Base-by-base conservation (phyloP, 1,140 invertebrate genomes). In the Choristoneura fumiferana region DNA sequence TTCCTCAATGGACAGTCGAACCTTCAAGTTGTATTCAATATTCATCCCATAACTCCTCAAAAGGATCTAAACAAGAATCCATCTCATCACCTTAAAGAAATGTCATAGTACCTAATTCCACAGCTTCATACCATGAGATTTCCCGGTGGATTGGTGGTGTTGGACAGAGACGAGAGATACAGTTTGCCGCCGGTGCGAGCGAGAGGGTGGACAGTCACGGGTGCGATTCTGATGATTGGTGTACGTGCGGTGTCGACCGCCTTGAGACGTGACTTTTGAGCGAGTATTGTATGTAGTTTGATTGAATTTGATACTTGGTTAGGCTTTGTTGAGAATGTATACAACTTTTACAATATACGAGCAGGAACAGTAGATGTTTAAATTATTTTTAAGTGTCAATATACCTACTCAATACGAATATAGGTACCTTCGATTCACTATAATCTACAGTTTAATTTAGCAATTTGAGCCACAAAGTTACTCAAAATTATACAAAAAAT, bases 21-120 rank as follows among this genome's bases (percentile, higher is more conserved):
- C 13, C 15, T 43, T 4, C 3, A 10, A 43, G 18, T 5, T 17
- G 17, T 49, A 13, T 49, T 49, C 43, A 49, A 33, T 49, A 49
- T 49, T 43, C 55, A 15, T 14, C 13, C 39, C 55, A 10, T 33
- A 57, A 29, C 37, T 22, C 13, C 35, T 22, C 58, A 61, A 62
- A 66, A 52, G 62, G 38, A 71, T 74, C 78, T 81, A 72, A 80
- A 81, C 79, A 67, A 68, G 74, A 81, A 87, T 84, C 77, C 76
- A 78, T 83, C 76, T 85, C 76, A 87, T 62, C 73, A 69, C 76
- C 81, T 73, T 81, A 80, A 69, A 78, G 75, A 76, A 78, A 78
- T 84, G 84, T 87, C 82, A 85, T 84, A 85, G 77, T 79, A 80
- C 78, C 84, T 85, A 84, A 87, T 85, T 82, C 78, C 62, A 77